Base-by-base conservation (phyloP, 2,797 vertebrate species). In the Gadopsis marmoratus region DNA sequence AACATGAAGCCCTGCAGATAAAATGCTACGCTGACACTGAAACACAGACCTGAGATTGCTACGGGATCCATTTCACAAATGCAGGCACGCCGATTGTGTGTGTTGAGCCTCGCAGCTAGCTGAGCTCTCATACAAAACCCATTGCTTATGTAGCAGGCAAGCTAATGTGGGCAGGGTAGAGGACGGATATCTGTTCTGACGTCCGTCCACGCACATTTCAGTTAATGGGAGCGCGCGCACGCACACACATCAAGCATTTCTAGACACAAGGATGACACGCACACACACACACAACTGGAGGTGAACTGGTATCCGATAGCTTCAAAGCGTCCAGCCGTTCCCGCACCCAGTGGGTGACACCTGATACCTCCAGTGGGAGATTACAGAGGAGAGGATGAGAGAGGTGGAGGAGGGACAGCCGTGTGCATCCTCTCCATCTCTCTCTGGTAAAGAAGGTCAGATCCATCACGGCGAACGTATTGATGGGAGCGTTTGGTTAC, bases 401-500 rank as follows among this genome's bases (percentile, higher is more conserved):
- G 7, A 5, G 6, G 56, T 19, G 17, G 33, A 45, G 58, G 37
- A 50, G 48, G 56, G 21, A 5, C 2, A 12, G n/a, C 13, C 21
- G 51, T 23, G 50, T 26, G 58, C 47, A 7, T 67, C 58, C 39
- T 64, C 66, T 33, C 54, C 45, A 54, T 62, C 72, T 31, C 54
- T 35, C 54, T 51, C 45, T 55, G 50, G 31, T 11, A 16, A 35
- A n/a, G 59, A 63, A 78, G 82, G 76, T 80, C 79, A 76, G 67
- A 55, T 79, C 73, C 39, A 41, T 81, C 84, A 31, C 1, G 13
- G 69, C 1, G 62, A 43, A 50, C 54, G 7, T 66, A 78, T 83
- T 19, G 74, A 85, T 21, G 26, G n/a, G 13, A 67, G 82, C n/a
- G 62, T 88, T 84, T 84, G 4, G 21, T 82, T 80, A 71, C 75